These are phyloP conservation scores for Andrena flavipes DNA, from an alignment of 2,888 invertebrate species.

Conservation along the genomic window DNA sequence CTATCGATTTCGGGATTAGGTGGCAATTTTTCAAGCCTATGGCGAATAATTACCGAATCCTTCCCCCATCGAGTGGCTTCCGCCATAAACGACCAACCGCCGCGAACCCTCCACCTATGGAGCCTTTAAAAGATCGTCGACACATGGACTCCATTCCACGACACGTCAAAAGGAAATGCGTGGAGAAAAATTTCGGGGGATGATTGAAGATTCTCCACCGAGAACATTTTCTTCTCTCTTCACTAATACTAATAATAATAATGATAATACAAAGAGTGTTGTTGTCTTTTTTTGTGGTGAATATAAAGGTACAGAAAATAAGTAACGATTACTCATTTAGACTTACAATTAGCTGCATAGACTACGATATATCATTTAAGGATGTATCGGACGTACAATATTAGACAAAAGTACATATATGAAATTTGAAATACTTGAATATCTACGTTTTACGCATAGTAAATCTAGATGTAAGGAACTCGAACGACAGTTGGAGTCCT, in stretches of 20 bases:
- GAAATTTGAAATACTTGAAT: no score
- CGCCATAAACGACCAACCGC: conserved; percentile 59
- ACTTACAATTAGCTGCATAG: no score
- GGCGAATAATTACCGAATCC: conserved; percentile 82
- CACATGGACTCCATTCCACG: conserved; percentile 66
- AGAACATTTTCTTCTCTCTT: neutral
- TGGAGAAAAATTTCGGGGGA: conserved; percentile 56
- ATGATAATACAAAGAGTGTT: no score
- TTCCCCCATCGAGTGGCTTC: conserved; percentile 60
- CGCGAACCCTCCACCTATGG: conserved; percentile 43
- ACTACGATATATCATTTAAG: no score
- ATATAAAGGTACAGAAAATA: no score
- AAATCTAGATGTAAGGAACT: no score
- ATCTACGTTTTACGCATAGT: no score
- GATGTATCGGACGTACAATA: no score
- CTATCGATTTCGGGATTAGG: conserved; percentile 83
- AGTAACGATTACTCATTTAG: no score
- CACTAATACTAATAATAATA: neutral
- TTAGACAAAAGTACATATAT: no score
- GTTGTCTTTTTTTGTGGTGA: no score
- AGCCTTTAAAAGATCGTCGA: conserved; percentile 42
- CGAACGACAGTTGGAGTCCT: no score
- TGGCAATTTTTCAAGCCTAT: conserved; percentile 84
- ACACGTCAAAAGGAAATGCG: conserved; percentile 68
- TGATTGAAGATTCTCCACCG: conserved; percentile 62